Conservation (phyloP, 2,888 invertebrate genomes). For the Nycteola revayana region DNA sequence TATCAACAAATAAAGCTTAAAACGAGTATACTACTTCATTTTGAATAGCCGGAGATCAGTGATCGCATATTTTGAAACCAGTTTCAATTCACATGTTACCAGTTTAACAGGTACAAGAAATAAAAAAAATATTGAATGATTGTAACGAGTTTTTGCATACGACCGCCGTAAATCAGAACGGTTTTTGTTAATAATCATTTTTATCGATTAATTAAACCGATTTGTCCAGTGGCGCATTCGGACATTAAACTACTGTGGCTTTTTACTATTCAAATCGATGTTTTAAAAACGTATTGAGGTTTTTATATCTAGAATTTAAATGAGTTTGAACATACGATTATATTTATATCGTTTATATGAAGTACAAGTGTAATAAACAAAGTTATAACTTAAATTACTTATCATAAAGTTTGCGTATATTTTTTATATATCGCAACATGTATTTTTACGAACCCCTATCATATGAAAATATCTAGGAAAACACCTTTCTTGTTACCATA, state of each 20-base stretch:
- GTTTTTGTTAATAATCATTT: constrained; percentile 12
- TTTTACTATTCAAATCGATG: too few relatives aligned
- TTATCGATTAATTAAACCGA: constrained; percentile 24
- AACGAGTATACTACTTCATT: constrained; percentile 5
- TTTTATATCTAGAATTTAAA: too few relatives aligned
- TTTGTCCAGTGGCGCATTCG: too few relatives aligned
- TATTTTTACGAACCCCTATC: neutral
- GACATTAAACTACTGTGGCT: too few relatives aligned
- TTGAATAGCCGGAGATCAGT: constrained; percentile 11
- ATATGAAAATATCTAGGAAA: constrained; percentile 1
- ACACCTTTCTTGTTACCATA: too few relatives aligned
- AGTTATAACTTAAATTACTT: too few relatives aligned
- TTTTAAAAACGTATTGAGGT: too few relatives aligned
- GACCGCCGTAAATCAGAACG: constrained; percentile 17
- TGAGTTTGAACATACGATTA: too few relatives aligned
- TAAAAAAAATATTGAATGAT: constrained; percentile 27
- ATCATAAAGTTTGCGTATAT: too few relatives aligned
- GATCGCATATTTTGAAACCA: constrained; percentile 24
- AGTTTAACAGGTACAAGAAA: constrained; percentile 11
- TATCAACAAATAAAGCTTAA: neutral
- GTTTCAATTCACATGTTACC: constrained; percentile 17
- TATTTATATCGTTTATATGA: too few relatives aligned
- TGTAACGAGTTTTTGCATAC: constrained; percentile 20
- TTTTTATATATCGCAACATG: too few relatives aligned
- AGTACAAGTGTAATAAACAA: too few relatives aligned